phyloP scores from a whole-genome alignment of 2,888 invertebrate genomes.

The Bombyx huttoni region DNA sequence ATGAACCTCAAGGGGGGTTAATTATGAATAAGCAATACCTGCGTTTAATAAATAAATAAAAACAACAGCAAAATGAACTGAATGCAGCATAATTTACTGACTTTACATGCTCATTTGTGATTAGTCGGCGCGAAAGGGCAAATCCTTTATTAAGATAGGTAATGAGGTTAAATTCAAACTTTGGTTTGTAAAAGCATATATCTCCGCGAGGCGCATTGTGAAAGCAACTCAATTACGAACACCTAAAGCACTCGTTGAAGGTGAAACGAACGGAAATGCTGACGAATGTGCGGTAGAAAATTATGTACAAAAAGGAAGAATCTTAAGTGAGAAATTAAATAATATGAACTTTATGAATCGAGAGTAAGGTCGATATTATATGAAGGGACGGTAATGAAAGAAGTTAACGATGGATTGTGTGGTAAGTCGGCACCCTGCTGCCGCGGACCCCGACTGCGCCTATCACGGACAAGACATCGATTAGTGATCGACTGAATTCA shows the following conservation, averaged over 20 bases:
- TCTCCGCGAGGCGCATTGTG: constrained; percentile 24
- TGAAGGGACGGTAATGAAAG: constrained; percentile 57
- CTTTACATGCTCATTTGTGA: constrained; percentile 72
- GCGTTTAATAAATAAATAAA: constrained; percentile 39
- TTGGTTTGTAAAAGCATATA: constrained; percentile 33
- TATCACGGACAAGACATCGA: constrained; percentile 73
- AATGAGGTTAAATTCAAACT: constrained; percentile 65
- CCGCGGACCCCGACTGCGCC: constrained; percentile 68
- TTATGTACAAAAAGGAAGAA: constrained; percentile 60
- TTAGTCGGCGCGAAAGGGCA: constrained; percentile 73
- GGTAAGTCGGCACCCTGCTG: constrained; percentile 73
- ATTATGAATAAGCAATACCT: constrained; percentile 66
- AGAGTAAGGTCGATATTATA: constrained; percentile 56
- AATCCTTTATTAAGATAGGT: constrained; percentile 73
- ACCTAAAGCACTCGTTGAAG: constrained; percentile 39
- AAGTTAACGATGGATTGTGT: constrained; percentile 74
- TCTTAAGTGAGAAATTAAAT: constrained; percentile 42
- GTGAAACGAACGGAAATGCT: constrained; percentile 35
- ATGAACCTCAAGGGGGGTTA: constrained; percentile 67
- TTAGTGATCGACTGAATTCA: constrained; percentile 73
- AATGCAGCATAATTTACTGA: constrained; percentile 70
- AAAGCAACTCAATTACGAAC: constrained; percentile 39
- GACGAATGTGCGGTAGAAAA: constrained; percentile 68
- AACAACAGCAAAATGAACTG: constrained; percentile 58
- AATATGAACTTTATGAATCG: constrained; percentile 46